A percentile compares a stretch with the other conserved stretches of the same genome.
Conservation (phyloP, 2,797 vertebrate genomes). For the Danio tinwini region DNA sequence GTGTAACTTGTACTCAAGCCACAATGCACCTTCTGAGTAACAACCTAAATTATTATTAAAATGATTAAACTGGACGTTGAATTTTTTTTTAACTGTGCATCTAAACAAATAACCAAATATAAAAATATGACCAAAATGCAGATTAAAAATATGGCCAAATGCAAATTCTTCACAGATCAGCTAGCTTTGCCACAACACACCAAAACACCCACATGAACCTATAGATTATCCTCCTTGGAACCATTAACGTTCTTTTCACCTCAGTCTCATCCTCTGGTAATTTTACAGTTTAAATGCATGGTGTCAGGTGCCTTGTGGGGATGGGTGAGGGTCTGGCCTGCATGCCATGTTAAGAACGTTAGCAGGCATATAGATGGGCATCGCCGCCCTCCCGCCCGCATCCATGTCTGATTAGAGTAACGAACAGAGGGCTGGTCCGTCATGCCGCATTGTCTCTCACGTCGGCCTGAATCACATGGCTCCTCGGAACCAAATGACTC, state of each 20-base stretch:
- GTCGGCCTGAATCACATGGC: slow-evolving; percentile 85
- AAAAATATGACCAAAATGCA: background rate
- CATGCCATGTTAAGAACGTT: slow-evolving; percentile 74
- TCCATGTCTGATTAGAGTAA: slow-evolving; percentile 79
- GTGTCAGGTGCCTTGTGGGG: slow-evolving; percentile 86
- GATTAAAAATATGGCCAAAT: too few relatives aligned
- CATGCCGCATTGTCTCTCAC: slow-evolving; percentile 75
- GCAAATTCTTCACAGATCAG: background rate
- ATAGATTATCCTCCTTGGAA: background rate
- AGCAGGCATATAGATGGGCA: slow-evolving; percentile 67
- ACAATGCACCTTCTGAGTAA: background rate
- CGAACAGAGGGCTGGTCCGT: slow-evolving; percentile 71
- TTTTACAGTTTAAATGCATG: slow-evolving; percentile 70
- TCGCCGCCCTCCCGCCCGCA: slow-evolving; percentile 56
- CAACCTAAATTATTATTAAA: too few relatives aligned
- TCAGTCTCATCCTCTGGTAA: slow-evolving; percentile 38
- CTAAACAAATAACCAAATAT: background rate
- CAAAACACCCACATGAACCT: background rate
- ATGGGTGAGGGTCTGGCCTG: slow-evolving; percentile 73
- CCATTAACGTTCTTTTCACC: slow-evolving; percentile 43
- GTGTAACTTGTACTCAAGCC: background rate
- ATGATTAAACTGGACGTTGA: background rate
- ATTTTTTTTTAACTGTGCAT: background rate
- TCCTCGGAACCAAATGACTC: slow-evolving; percentile 81
- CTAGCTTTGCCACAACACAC: background rate